Conservation (phyloP, 1,140 invertebrate species). For the Eriocheir sinensis region DNA sequence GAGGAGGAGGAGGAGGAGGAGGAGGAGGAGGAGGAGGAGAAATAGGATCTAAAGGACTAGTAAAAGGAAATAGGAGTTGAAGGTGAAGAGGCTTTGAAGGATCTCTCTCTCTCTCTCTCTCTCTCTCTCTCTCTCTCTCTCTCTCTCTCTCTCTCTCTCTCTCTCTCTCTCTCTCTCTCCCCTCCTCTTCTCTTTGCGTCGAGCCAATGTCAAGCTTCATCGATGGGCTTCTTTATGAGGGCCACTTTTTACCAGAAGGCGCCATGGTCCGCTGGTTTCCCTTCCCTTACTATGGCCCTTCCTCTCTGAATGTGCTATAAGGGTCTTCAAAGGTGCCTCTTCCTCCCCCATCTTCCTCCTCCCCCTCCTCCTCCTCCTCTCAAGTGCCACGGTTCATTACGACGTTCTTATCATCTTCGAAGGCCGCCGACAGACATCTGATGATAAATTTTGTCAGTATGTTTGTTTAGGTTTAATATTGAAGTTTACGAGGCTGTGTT, state of each 20-base stretch:
- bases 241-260: neutral
- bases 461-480: neutral
- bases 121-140: constrained; percentile 4
- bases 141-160: constrained; percentile 36
- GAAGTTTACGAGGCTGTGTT: neutral
- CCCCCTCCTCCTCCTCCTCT: neutral
- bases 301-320: neutral
- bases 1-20: neutral
- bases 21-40: neutral
- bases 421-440: neutral
- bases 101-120: neutral
- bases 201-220: neutral
- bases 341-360: neutral
- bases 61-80: neutral
- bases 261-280: neutral
- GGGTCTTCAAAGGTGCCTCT: neutral
- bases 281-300: neutral
- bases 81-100: constrained; percentile 22
- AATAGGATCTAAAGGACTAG: neutral
- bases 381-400: neutral
- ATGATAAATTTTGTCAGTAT: neutral
- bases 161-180: constrained; percentile 26
- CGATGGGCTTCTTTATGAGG: constrained; percentile 8
- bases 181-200: neutral
- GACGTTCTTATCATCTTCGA: neutral